These are phyloP conservation scores for Psittacara wagleri DNA, from an alignment of 2,113 vertebrate genomes.

Conservation along the genomic window DNA sequence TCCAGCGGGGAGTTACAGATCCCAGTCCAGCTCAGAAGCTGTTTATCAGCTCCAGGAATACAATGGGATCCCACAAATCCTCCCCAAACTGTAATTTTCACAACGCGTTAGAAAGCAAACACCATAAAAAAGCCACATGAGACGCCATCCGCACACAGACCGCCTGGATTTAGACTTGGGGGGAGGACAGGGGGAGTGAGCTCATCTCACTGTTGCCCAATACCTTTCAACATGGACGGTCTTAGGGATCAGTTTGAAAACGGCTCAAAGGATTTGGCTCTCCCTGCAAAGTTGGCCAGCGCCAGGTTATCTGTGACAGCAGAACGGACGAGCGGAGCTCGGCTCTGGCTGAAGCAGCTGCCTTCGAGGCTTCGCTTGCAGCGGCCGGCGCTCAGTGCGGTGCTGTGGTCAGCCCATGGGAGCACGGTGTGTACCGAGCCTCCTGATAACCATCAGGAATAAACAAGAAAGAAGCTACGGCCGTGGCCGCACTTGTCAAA, in stretches of 20 bases:
- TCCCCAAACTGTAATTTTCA: not conserved
- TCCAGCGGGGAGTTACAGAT: not conserved
- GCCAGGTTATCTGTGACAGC: not conserved
- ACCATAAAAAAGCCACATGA: conserved; percentile 24
- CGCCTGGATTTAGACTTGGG: not conserved
- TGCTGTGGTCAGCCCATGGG: accelerated
- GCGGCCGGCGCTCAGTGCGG: not conserved
- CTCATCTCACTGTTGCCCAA: not conserved
- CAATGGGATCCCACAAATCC: conserved; percentile 19
- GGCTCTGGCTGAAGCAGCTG: not conserved
- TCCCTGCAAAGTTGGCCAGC: not conserved
- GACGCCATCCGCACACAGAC: not conserved
- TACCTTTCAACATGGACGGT: not conserved
- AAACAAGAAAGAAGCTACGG: not conserved
- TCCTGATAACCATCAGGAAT: not conserved
- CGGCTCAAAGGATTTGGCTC: not conserved
- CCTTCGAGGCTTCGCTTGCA: not conserved
- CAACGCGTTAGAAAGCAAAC: conserved; percentile 11
- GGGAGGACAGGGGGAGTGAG: not conserved
- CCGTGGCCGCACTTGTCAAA: not conserved
- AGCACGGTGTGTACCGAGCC: not conserved
- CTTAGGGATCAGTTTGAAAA: not conserved
- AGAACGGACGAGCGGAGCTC: not conserved
- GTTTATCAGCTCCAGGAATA: conserved; percentile 10
- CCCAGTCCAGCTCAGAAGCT: not conserved